Base-by-base conservation (phyloP, 2,797 vertebrate genomes). In the Lacerta agilis region DNA sequence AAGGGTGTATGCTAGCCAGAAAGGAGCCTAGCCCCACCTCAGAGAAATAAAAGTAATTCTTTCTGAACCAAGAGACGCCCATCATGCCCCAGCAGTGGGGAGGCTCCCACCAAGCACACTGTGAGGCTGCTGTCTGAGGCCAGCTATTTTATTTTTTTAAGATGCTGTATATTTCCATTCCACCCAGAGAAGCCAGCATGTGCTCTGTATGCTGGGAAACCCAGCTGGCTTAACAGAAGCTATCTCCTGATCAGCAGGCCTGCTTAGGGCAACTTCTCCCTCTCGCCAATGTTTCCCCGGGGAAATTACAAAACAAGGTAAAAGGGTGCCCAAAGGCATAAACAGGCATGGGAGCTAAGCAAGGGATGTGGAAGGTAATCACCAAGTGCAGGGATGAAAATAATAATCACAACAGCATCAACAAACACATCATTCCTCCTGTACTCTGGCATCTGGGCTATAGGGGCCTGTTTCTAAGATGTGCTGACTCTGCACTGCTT, bases 281-380 rank as follows among this genome's bases (percentile, higher is more conserved):
- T 45, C 49, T 79, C 33, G 18, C 80, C 61, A 81, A 77, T 29
- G 45, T 43, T 29, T 45, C 71, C 38, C 45, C 23, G 77, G 85
- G 81, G 84, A 86, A 77, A 89, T 88, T 79, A 88, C n/a, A 33
- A 64, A 64, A 64, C 17, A 23, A 23, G 20, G 36, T 36, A 83
- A 86, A 55, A 69, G 5, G 69, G 76, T 49, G 43, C 67, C 85
- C 10, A 0, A 55, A 87, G 69, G 78, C 58, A 38, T 61, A 88
- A 71, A 78, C 20, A 79, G 15, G 64, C 29, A 49, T 9, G n/a
- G n/a, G 43, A 43, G 25, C 41, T 73, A 23, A 64, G 29, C 81
- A 55, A n/a, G 33, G 20, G 38, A 73, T 33, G 23, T 7, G 58
- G 64, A 55, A 79, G 38, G 9, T 41, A 75, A 80, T 45, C 77